A percentile compares a stretch with the other conserved stretches of the same genome.
phyloP scores from a whole-genome alignment of 2,888 invertebrate species.

The Aspidiotus destructor region DNA sequence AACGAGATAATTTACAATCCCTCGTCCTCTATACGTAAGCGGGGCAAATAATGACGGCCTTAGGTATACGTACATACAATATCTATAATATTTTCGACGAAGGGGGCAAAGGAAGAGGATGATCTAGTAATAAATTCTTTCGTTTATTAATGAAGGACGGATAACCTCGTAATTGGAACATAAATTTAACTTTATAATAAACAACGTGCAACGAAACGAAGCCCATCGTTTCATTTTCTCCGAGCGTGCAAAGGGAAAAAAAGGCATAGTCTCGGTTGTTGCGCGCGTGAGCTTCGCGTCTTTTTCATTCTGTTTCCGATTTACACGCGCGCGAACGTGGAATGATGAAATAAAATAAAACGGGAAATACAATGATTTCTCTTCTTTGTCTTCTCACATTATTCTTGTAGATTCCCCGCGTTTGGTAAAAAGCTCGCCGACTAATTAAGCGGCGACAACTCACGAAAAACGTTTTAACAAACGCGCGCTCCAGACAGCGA shows the following conservation, averaged over 20 bases:
- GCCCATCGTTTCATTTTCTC: background rate
- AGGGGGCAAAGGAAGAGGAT: constrained; percentile 19
- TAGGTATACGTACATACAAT: no score
- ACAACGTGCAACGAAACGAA: constrained; percentile 16
- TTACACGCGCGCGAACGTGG: background rate
- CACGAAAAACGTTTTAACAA: background rate
- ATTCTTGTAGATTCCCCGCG: background rate
- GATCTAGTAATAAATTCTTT: constrained; percentile 32
- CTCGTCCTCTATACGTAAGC: background rate
- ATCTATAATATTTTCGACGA: no score
- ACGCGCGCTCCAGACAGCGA: no score
- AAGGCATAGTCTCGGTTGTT: background rate
- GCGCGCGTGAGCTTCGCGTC: background rate
- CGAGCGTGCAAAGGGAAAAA: background rate
- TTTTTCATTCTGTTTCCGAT: background rate
- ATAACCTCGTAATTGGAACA: constrained; percentile 31
- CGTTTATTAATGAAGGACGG: constrained; percentile 32
- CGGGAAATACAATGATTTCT: background rate
- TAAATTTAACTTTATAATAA: constrained; percentile 32
- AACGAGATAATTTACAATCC: constrained; percentile 7
- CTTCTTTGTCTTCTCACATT: background rate
- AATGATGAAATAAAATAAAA: background rate
- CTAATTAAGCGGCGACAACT: background rate
- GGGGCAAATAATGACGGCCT: background rate
- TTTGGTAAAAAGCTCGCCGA: background rate